Conservation (phyloP, 2,888 invertebrate species). For the Acleris sparsana region DNA sequence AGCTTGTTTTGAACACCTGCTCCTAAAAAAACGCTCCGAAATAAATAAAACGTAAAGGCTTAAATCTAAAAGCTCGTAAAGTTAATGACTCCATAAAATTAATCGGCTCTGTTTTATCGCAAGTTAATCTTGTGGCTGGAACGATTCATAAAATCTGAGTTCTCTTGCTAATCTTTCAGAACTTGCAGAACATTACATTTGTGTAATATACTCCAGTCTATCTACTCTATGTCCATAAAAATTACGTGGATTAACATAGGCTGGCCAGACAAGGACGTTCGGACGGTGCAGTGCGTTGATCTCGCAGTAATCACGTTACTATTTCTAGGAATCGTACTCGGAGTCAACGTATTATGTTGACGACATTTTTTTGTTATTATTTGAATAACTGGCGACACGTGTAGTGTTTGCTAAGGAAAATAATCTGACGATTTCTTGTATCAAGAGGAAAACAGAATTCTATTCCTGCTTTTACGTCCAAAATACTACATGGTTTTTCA, state of each 20-base stretch:
- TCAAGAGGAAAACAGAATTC: no score
- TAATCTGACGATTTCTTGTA: no score
- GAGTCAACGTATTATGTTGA: constrained; percentile 24
- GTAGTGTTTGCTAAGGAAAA: background rate
- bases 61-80: constrained; percentile 25
- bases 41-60: constrained; percentile 11
- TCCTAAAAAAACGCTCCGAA: constrained; percentile 1
- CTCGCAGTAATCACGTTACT: constrained; percentile 39
- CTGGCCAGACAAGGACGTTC: constrained; percentile 41
- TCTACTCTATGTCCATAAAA: constrained; percentile 7
- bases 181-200: constrained; percentile 12
- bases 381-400: constrained; percentile 10
- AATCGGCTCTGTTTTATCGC: constrained; percentile 32
- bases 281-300: constrained; percentile 41
- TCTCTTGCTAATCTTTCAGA: constrained; percentile 11
- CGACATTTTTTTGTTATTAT: constrained; percentile 16
- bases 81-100: constrained; percentile 26
- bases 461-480: no score
- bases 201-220: background rate
- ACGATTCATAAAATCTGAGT: constrained; percentile 25
- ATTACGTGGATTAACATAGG: constrained; percentile 23
- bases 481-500: no score
- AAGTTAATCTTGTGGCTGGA: constrained; percentile 16
- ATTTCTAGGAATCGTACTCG: constrained; percentile 38
- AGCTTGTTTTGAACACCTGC: constrained; percentile 13